Percentiles rank a stretch among this genome's conserved stretches.
phyloP scores from a whole-genome alignment of 2,797 vertebrate genomes.

The Myioborus melanocephalus region DNA sequence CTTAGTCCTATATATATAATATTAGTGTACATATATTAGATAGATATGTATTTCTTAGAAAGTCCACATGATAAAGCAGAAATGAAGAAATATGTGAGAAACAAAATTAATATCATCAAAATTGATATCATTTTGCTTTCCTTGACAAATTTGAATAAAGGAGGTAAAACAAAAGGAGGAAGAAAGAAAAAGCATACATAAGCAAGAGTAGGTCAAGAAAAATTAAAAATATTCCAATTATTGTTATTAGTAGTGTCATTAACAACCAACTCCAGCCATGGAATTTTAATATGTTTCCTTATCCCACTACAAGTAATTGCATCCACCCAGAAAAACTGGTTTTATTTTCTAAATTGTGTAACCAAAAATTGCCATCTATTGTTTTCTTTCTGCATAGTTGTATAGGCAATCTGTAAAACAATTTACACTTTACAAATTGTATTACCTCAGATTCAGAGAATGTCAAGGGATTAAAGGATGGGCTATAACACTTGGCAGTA shows the following conservation, averaged over 20 bases:
- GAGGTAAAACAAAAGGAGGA: not conserved
- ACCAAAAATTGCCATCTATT: not conserved
- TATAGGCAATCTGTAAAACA: not conserved
- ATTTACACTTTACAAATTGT: slow-evolving; percentile 16
- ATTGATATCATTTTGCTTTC: not conserved
- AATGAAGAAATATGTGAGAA: not conserved
- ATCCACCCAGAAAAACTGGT: not conserved
- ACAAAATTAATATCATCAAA: not conserved
- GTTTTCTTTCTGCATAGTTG: not conserved
- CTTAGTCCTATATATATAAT: not conserved
- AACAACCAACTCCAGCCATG: not conserved
- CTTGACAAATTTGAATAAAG: not conserved
- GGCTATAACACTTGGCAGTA: not conserved
- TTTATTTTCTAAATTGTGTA: not conserved
- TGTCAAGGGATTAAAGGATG: slow-evolving; percentile 37
- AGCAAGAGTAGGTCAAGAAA: not conserved
- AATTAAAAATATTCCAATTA: not conserved
- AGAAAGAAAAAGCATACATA: not conserved
- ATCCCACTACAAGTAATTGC: not conserved
- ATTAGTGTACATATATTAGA: not conserved
- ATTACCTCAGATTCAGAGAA: slow-evolving; percentile 10
- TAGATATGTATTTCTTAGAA: not conserved
- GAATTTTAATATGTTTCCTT: not conserved
- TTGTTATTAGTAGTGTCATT: not conserved
- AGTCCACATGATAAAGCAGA: not conserved